Conservation (phyloP, 1,140 invertebrate genomes). For the Macrosteles quadrilineatus region DNA sequence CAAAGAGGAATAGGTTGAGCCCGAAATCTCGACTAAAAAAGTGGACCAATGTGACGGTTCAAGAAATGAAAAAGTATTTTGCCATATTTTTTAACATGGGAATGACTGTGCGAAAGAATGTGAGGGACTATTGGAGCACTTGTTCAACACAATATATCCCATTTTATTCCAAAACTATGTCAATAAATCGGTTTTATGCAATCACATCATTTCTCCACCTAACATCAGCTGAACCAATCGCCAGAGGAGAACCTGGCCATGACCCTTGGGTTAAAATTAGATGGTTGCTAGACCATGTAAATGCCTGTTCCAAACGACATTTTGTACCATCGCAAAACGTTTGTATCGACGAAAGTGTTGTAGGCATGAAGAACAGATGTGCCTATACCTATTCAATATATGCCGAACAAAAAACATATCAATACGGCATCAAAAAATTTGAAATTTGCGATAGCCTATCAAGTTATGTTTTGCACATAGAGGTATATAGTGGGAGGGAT, state of each 20-base stretch:
- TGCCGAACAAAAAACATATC: neutral
- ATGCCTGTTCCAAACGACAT: neutral
- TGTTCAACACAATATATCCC: neutral
- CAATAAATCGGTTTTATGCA: slow-evolving; percentile 4
- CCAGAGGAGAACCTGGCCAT: slow-evolving; percentile 15
- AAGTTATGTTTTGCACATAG: slow-evolving; percentile 18
- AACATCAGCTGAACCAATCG: neutral
- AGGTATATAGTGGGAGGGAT: neutral
- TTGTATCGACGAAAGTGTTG: slow-evolving; percentile 25
- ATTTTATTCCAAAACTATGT: slow-evolving; percentile 18
- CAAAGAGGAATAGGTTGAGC: too few relatives aligned
- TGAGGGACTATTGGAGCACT: slow-evolving; percentile 11
- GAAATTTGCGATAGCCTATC: neutral
- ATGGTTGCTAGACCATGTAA: slow-evolving; percentile 9
- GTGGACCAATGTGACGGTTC: slow-evolving; percentile 11
- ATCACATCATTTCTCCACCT: slow-evolving; percentile 9
- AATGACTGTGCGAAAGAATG: slow-evolving; percentile 3
- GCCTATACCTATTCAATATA: neutral
- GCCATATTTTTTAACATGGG: slow-evolving; percentile 21
- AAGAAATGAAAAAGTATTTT: slow-evolving; percentile 22
- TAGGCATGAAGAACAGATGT: slow-evolving; percentile 19
- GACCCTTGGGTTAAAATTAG: slow-evolving; percentile 24
- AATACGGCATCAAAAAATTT: slow-evolving; percentile 21
- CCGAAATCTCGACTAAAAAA: neutral
- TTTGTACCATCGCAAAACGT: slow-evolving; percentile 3